Conservation (phyloP, 2,888 invertebrate genomes). For the Vanessa cardui region DNA sequence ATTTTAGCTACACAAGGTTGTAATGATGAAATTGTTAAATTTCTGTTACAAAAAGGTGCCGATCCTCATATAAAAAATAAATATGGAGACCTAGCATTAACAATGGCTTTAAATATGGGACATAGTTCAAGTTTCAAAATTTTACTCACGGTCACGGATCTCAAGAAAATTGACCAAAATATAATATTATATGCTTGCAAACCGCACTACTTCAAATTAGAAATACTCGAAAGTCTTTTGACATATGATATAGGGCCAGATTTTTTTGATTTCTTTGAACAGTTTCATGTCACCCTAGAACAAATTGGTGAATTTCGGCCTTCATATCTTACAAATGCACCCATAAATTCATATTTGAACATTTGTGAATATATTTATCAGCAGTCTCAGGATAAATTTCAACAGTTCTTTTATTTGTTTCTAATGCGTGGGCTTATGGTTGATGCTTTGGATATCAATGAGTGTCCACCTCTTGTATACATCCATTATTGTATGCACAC, state of each 20-base stretch:
- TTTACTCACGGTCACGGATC: constrained; percentile 59
- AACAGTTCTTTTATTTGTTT: constrained; percentile 67
- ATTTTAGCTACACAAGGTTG: constrained; percentile 63
- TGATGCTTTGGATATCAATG: constrained; percentile 61
- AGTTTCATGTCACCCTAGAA: constrained; percentile 57
- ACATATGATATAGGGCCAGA: constrained; percentile 66
- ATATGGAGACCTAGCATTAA: constrained; percentile 61
- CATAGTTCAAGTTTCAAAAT: constrained; percentile 59
- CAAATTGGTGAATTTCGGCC: constrained; percentile 56
- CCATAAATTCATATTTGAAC: constrained; percentile 68
- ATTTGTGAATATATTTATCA: constrained; percentile 73
- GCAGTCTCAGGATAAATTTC: constrained; percentile 61
- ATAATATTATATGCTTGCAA: constrained; percentile 69
- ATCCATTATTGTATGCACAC: constrained; percentile 64
- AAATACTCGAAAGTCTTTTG: constrained; percentile 67
- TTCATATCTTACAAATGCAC: constrained; percentile 61
- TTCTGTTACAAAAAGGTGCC: constrained; percentile 66
- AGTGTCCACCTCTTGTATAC: constrained; percentile 76
- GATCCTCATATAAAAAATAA: constrained; percentile 66
- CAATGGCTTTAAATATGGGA: constrained; percentile 63
- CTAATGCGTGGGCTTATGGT: constrained; percentile 69
- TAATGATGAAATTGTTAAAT: constrained; percentile 61
- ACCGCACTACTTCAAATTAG: constrained; percentile 71
- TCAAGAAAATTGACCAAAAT: constrained; percentile 56
- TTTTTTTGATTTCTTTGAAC: constrained; percentile 65